These are phyloP conservation scores for Hyles euphorbiae DNA, from an alignment of 1,140 invertebrate genomes.

Conservation along the genomic window DNA sequence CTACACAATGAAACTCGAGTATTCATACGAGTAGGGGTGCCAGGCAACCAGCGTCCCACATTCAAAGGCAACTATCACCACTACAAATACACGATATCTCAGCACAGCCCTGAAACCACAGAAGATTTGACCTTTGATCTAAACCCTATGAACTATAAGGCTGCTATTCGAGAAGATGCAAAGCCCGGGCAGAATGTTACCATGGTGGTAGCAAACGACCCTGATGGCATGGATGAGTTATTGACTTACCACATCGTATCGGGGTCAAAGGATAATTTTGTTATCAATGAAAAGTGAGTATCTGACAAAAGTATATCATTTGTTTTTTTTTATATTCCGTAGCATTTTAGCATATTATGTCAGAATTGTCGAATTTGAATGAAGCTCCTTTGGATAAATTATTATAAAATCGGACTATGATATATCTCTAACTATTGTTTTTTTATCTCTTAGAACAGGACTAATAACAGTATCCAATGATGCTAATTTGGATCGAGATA, in stretches of 20 bases:
- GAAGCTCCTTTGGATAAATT: too few species aligned
- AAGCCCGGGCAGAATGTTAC: conserved; percentile 81
- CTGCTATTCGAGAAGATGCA: conserved; percentile 83
- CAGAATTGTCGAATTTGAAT: too few species aligned
- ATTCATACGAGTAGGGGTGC: conserved; percentile 83
- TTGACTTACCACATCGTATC: conserved; percentile 83
- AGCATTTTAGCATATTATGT: too few species aligned
- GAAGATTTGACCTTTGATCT: conserved; percentile 67
- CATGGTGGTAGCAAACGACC: conserved; percentile 83
- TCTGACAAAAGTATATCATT: too few species aligned
- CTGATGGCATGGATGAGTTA: conserved; percentile 83
- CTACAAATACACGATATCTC: conserved; percentile 56
- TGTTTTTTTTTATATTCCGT: too few species aligned
- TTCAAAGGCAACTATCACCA: conserved; percentile 83
- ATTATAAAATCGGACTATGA: too few species aligned
- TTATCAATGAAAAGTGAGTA: conserved; percentile 82
- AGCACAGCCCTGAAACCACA: conserved; percentile 37
- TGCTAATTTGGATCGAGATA: conserved; percentile 83
- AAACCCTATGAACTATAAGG: conserved; percentile 81
- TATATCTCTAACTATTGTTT: too few species aligned
- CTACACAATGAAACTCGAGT: conserved; percentile 80
- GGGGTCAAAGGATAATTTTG: conserved; percentile 88
- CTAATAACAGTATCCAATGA: conserved; percentile 84
- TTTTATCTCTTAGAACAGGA: conserved; percentile 76
- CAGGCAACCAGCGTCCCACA: conserved; percentile 85